Conservation (phyloP, 2,113 vertebrate species). For the Rissa tridactyla region DNA sequence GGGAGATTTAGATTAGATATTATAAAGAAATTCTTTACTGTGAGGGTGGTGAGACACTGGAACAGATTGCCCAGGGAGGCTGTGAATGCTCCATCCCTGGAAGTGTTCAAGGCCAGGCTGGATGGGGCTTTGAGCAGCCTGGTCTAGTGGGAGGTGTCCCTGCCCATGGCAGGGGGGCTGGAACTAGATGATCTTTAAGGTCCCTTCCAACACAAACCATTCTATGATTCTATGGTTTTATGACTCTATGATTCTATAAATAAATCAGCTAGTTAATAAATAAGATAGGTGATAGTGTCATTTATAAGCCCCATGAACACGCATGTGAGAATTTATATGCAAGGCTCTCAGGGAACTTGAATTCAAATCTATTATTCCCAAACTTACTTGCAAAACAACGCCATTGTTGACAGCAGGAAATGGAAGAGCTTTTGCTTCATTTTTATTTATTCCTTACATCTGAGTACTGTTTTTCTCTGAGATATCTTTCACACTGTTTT, state of each 20-base stretch:
- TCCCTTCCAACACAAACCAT: neutral
- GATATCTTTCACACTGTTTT: neutral
- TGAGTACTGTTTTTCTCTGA: neutral
- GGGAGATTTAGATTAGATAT: neutral
- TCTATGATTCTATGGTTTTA: neutral
- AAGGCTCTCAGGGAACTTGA: neutral
- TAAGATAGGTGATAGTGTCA: neutral
- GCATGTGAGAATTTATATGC: neutral
- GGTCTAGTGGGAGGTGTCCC: neutral
- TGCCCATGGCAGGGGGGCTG: neutral
- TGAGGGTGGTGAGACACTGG: neutral
- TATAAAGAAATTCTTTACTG: neutral
- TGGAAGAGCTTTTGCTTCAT: neutral
- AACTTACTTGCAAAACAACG: neutral
- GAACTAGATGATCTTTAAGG: neutral
- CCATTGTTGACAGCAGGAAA: neutral
- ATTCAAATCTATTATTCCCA: neutral
- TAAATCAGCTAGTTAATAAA: neutral
- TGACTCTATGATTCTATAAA: neutral
- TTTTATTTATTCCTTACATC: neutral
- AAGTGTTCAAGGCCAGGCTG: neutral
- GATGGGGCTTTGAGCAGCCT: neutral
- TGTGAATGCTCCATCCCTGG: neutral
- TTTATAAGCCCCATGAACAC: neutral
- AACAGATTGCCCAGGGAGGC: neutral